Conservation (phyloP, 2,888 invertebrate species). For the Drosophila mulleri region DNA sequence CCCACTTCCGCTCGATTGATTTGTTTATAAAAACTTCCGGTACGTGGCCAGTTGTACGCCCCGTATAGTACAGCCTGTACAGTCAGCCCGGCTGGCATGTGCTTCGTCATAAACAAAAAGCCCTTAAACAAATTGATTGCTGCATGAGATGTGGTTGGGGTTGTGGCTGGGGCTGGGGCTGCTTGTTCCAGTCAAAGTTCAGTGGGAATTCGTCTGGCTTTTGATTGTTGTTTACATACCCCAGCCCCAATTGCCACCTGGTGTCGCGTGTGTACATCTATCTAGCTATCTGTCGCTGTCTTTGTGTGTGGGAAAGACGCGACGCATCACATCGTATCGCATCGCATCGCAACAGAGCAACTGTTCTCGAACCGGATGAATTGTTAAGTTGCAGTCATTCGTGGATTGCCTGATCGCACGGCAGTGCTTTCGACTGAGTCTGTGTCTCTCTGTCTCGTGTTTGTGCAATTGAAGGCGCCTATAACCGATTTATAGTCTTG, state of each 20-base stretch:
- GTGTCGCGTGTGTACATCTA: slow-evolving; percentile 35
- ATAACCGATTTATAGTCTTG: slow-evolving; percentile 33
- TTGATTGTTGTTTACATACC: slow-evolving; percentile 53
- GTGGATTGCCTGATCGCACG: slow-evolving; percentile 43
- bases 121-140: slow-evolving; percentile 54
- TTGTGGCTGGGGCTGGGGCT: not conserved
- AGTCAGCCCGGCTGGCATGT: slow-evolving; percentile 30
- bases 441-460: slow-evolving; percentile 4
- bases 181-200: slow-evolving; percentile 57
- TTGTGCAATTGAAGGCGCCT: slow-evolving; percentile 31
- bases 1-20: slow-evolving; percentile 75
- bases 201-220: slow-evolving; percentile 35
- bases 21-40: slow-evolving; percentile 77
- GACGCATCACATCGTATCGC: not conserved
- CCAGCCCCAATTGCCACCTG: slow-evolving; percentile 59
- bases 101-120: slow-evolving; percentile 53
- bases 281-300: slow-evolving; percentile 2
- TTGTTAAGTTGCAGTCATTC: slow-evolving; percentile 49
- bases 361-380: slow-evolving; percentile 20
- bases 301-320: slow-evolving; percentile 14
- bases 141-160: slow-evolving; percentile 15
- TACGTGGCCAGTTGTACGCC: slow-evolving; percentile 33
- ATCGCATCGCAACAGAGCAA: slow-evolving; percentile 21
- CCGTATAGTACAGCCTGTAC: slow-evolving; percentile 7
- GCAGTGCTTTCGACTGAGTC: slow-evolving; percentile 5